A percentile compares a stretch with the other conserved stretches of the same genome.
phyloP scores from a whole-genome alignment of 2,888 invertebrate genomes.

The Volucella zonaria region DNA sequence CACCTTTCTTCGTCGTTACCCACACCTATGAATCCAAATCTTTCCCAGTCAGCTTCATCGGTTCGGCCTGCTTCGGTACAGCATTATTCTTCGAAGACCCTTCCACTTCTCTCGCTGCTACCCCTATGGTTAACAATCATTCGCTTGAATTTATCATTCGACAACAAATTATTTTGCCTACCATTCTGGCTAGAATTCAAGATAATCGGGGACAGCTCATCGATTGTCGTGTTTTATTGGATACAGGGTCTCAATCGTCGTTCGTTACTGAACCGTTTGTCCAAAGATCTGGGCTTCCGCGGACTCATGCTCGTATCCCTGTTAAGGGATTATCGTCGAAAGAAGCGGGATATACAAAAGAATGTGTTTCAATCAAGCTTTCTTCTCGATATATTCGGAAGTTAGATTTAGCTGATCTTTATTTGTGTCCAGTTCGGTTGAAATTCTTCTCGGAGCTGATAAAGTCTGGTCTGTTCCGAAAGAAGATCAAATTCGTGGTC shows the following conservation, averaged over 20 bases:
- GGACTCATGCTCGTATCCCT: constrained; percentile 16
- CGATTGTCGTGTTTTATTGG: too few species aligned
- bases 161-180: constrained; percentile 3
- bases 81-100: neutral
- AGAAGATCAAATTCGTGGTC: constrained; percentile 34
- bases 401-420: constrained; percentile 59
- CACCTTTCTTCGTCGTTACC: too few species aligned
- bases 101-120: neutral
- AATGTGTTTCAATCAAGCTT: constrained; percentile 8
- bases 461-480: constrained; percentile 53
- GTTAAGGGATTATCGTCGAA: constrained; percentile 19
- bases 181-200: neutral
- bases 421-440: constrained; percentile 53
- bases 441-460: too few species aligned
- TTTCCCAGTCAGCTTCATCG: too few species aligned
- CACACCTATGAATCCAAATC: too few species aligned
- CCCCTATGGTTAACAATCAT: neutral
- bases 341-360: constrained; percentile 1
- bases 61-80: neutral
- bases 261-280: too few species aligned
- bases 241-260: too few species aligned
- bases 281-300: too few species aligned
- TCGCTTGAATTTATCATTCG: neutral
- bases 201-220: too few species aligned
- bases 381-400: constrained; percentile 27